Base-by-base conservation (phyloP, 2,797 vertebrate genomes). In the Furcifer pardalis region DNA sequence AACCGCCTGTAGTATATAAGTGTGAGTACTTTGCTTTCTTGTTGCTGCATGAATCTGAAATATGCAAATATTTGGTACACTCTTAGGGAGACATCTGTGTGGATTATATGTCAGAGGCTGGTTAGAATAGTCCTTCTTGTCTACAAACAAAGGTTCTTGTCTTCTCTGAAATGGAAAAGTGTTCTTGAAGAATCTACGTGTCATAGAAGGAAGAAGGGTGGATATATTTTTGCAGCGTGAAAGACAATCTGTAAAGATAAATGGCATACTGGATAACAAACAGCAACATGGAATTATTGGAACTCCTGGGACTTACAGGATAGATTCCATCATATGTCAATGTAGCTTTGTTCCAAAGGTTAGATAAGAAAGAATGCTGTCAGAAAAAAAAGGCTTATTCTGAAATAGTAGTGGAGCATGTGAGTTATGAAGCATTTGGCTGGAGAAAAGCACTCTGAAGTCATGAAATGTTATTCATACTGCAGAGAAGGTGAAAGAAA, bases 241-340 rank as follows among this genome's bases (percentile, higher is more conserved):
- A 88, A 62, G 46, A 30, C 0, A 0, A 60, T 92, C 86, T 84
- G 72, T 81, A 23, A 87, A 85, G 86, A 90, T 89, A 88, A 93
- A 90, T 46, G 42, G 46, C 82, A 66, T 32, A 60, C 46, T 73
- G 35, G 62, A 27, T 84, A 42, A 21, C 25, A 19, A 68, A 56
- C 52, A 56, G 21, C 21, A 56, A 56, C 52, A 56, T 56, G 52
- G 19, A 56, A 56, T 56, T 56, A 56, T 56, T 56, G 52, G 52
- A 56, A 56, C 52, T 56, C 52, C 17, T 56, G 30, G 8, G n/a
- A 52, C 65, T 56, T 42, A 27, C 49, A 87, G 81, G 71, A 87
- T 44, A 89, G 46, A 83, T 87, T 87, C 86, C 85, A 63, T 86
- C 66, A 40, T 86, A 30, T 86, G 35, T 90, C 77, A 71, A 89